A percentile compares a stretch with the other conserved stretches of the same genome.
phyloP scores from a whole-genome alignment of 1,140 invertebrate species.

The Amyelois transitella region DNA sequence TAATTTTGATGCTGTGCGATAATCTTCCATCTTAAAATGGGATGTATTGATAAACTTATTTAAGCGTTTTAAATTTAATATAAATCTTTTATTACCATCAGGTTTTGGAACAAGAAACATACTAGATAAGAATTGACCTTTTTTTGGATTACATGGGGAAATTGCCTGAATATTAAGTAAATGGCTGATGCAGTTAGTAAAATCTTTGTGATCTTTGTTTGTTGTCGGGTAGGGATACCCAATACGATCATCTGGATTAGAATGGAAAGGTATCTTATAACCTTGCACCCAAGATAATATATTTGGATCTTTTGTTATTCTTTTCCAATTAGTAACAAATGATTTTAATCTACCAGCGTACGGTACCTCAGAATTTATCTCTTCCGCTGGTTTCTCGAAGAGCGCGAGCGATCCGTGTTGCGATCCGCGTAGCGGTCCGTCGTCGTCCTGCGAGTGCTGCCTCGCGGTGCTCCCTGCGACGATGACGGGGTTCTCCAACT shows the following conservation, averaged over 20 bases:
- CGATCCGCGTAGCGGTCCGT: no score
- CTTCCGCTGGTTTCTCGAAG: neutral
- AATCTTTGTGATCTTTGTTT: neutral
- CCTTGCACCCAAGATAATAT: conserved; percentile 13
- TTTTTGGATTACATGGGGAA: conserved; percentile 1
- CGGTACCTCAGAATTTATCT: conserved; percentile 8
- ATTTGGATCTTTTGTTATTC: conserved; percentile 10
- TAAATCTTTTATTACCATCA: no score
- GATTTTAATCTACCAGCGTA: conserved; percentile 12
- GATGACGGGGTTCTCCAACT: neutral
- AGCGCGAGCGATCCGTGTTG: neutral
- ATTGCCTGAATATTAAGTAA: neutral
- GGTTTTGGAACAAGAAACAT: conserved; percentile 28
- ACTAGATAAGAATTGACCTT: conserved; percentile 28
- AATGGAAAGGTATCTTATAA: conserved; percentile 14
- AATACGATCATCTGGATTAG: neutral
- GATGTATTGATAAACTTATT: no score
- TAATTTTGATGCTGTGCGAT: no score
- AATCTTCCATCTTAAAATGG: no score
- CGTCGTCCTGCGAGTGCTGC: neutral
- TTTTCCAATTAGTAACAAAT: conserved; percentile 6
- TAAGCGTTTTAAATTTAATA: no score
- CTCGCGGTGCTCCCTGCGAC: neutral
- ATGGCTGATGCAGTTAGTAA: neutral
- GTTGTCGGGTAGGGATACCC: neutral